phyloP scores from a whole-genome alignment of 2,888 invertebrate species.

The Polyploca ridens region DNA sequence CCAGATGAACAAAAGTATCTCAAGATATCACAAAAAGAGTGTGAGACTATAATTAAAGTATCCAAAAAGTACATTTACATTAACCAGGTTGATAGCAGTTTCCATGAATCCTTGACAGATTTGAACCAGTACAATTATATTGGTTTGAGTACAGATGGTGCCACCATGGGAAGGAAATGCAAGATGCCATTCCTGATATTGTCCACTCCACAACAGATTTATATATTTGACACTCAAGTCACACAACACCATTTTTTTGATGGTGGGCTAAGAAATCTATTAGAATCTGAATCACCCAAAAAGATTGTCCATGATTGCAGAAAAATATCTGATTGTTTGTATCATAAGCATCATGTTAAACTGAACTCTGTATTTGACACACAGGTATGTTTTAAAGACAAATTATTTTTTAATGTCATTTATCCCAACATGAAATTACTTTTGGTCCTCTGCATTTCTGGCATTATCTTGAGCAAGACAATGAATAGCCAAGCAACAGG shows the following conservation, averaged over 20 bases:
- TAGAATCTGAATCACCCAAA: conserved; percentile 72
- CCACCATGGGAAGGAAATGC: conserved; percentile 79
- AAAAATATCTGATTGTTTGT: conserved; percentile 83
- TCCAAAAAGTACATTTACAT: conserved; percentile 75
- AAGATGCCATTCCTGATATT: conserved; percentile 77
- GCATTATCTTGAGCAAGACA: too few relatives aligned
- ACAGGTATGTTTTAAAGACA: conserved; percentile 63
- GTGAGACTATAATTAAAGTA: conserved; percentile 68
- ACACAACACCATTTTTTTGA: conserved; percentile 80
- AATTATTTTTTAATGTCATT: background rate
- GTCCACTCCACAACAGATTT: conserved; percentile 74
- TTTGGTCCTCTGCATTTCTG: too few relatives aligned
- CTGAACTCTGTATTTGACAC: conserved; percentile 86
- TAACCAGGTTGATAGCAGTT: conserved; percentile 76
- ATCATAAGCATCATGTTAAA: conserved; percentile 83
- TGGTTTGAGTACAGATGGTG: conserved; percentile 74
- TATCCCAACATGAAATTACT: too few relatives aligned
- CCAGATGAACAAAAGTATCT: conserved; percentile 59
- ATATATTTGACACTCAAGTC: conserved; percentile 79
- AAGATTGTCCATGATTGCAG: conserved; percentile 86
- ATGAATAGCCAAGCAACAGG: too few relatives aligned
- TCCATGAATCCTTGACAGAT: conserved; percentile 71
- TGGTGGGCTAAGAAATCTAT: conserved; percentile 74
- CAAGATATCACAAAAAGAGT: conserved; percentile 72
- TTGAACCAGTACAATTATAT: conserved; percentile 65